Percentiles rank a stretch among this genome's conserved stretches.
These are phyloP conservation scores for Rhegmatorhina hoffmannsi DNA, from an alignment of 2,113 vertebrate species.

Conservation along the genomic window DNA sequence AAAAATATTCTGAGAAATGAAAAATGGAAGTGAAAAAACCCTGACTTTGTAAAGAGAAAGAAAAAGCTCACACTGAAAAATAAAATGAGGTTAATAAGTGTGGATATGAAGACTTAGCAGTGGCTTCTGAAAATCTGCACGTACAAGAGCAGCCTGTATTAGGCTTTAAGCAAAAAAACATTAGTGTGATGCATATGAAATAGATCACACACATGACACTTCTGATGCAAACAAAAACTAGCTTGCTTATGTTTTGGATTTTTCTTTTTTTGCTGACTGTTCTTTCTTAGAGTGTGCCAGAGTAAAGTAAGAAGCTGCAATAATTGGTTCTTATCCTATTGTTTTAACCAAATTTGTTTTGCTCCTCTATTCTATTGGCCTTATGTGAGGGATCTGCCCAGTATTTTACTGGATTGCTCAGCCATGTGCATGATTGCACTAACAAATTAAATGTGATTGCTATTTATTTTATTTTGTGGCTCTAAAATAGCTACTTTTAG, in stretches of 20 bases:
- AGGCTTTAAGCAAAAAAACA: background rate
- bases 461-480: background rate
- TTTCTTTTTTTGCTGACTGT: background rate
- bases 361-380: background rate
- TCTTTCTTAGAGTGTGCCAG: background rate
- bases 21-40: background rate
- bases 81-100: background rate
- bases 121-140: background rate
- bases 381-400: background rate
- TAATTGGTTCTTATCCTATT: background rate
- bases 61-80: background rate
- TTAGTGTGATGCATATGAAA: background rate
- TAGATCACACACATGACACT: background rate
- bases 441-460: background rate
- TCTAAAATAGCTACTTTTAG: background rate
- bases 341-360: background rate
- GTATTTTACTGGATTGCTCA: background rate
- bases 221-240: background rate
- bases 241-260: background rate
- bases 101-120: background rate
- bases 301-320: background rate
- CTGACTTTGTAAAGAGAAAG: background rate
- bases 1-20: background rate
- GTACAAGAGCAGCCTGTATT: background rate
- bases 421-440: background rate